These are phyloP conservation scores for Melinaea menophilus DNA, from an alignment of 2,888 invertebrate species.

Conservation along the genomic window DNA sequence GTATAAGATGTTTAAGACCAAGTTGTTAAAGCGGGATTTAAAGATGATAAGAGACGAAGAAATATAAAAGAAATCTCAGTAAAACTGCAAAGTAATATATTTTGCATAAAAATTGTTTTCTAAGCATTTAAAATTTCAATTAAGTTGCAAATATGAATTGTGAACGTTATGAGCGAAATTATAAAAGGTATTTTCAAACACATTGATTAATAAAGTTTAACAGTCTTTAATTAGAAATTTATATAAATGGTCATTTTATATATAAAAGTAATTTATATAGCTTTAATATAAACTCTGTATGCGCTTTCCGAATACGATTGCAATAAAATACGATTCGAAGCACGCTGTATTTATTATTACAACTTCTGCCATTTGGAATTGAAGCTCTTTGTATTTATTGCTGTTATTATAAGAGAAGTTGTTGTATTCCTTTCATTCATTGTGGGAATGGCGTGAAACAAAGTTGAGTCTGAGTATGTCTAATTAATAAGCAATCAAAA, in stretches of 20 bases:
- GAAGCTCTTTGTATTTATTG: neutral
- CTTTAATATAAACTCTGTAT: neutral
- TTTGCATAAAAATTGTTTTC: too few species aligned
- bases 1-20: too few species aligned
- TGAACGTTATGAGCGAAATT: too few species aligned
- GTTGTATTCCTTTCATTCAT: neutral
- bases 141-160: too few species aligned
- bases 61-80: too few species aligned
- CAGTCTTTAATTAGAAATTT: neutral
- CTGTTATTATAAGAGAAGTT: neutral
- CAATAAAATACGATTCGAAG: neutral
- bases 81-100: too few species aligned
- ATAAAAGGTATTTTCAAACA: too few species aligned
- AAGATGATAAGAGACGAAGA: too few species aligned
- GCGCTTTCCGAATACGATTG: neutral
- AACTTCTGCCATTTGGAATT: neutral
- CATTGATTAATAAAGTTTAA: too few species aligned
- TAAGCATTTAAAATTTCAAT: too few species aligned
- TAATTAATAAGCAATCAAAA: too few species aligned
- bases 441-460: neutral
- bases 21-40: too few species aligned
- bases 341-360: conserved; percentile 4
- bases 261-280: neutral
- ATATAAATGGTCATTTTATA: neutral
- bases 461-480: neutral